Conservation (phyloP, 1,140 invertebrate species). For the Helicoverpa armigera region DNA sequence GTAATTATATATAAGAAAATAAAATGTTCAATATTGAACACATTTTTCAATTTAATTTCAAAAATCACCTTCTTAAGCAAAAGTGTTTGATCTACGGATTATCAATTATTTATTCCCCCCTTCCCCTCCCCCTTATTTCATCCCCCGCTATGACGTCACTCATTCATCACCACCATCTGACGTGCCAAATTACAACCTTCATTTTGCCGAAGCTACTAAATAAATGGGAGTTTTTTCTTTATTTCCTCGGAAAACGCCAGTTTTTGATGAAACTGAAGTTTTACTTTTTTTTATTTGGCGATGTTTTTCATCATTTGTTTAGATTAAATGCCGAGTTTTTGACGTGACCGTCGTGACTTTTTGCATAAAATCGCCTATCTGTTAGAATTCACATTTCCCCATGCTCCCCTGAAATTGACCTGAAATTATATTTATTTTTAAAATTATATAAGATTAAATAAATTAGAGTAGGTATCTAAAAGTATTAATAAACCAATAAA, state of each 20-base stretch:
- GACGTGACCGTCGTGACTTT: too few relatives aligned
- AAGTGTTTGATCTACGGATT: constrained; percentile 17
- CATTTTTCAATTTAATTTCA: too few relatives aligned
- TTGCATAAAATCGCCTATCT: too few relatives aligned
- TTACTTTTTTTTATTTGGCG: background rate
- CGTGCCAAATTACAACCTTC: constrained; percentile 51
- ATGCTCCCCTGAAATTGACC: too few relatives aligned
- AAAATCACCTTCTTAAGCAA: constrained; percentile 2
- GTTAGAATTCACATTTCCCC: too few relatives aligned
- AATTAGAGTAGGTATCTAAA: too few relatives aligned
- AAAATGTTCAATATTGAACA: too few relatives aligned
- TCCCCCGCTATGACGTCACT: constrained; percentile 39
- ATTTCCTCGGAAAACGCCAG: background rate
- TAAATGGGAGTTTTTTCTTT: background rate
- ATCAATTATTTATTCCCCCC: constrained; percentile 52
- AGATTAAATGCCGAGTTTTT: background rate
- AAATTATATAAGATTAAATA: too few relatives aligned
- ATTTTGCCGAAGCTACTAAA: constrained; percentile 28
- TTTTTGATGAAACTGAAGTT: constrained; percentile 9
- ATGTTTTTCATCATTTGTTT: background rate
- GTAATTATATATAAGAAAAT: too few relatives aligned
- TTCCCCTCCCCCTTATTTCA: background rate
- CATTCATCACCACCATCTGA: constrained; percentile 53
- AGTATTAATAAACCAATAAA: too few relatives aligned
- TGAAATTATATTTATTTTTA: too few relatives aligned